Evolutionary conservation across 2,888 invertebrate species (phyloP).

Genomic region (Ptychoptera albimana): DNA sequence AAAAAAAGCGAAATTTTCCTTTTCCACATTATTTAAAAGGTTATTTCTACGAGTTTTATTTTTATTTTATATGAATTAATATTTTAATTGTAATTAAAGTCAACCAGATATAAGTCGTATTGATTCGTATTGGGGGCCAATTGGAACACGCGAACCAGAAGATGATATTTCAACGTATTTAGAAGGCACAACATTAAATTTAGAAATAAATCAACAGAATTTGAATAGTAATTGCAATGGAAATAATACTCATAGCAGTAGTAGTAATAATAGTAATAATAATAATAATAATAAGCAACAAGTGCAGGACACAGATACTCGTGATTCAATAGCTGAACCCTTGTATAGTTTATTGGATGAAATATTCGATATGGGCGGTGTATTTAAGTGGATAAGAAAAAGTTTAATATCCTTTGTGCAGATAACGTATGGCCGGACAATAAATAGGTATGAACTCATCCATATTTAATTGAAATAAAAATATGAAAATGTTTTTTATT

Average conservation of each 20-base stretch:
- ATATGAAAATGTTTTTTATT: not conserved
- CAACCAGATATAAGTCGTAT: constrained; percentile 13
- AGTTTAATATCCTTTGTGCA: constrained; percentile 84
- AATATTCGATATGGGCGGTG: constrained; percentile 78
- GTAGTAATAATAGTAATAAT: constrained; percentile 19
- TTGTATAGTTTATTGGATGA: constrained; percentile 76
- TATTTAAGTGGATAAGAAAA: constrained; percentile 73
- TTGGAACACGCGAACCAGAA: constrained; percentile 49
- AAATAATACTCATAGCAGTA: constrained; percentile 19
- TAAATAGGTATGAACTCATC: constrained; percentile 46
- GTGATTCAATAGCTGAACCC: constrained; percentile 81
- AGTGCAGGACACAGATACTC: constrained; percentile 38
- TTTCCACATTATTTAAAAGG: constrained; percentile 75
- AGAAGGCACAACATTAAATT: constrained; percentile 39
- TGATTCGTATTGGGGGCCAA: constrained; percentile 35
- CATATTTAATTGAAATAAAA: not conserved
- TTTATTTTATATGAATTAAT: too few relatives aligned
- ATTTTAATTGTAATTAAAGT: constrained; percentile 7
- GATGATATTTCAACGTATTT: constrained; percentile 66
- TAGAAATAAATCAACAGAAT: constrained; percentile 21
- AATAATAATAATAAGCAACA: constrained; percentile 22
- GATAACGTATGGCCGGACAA: constrained; percentile 81
- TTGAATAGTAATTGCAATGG: constrained; percentile 20
- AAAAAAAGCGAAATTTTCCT: constrained; percentile 75
- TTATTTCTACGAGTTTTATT: constrained; percentile 22